Evolutionary conservation across 2,888 invertebrate species (phyloP), one percentile per base, ranked within the genome.

Genomic region (Meteorus colon): DNA sequence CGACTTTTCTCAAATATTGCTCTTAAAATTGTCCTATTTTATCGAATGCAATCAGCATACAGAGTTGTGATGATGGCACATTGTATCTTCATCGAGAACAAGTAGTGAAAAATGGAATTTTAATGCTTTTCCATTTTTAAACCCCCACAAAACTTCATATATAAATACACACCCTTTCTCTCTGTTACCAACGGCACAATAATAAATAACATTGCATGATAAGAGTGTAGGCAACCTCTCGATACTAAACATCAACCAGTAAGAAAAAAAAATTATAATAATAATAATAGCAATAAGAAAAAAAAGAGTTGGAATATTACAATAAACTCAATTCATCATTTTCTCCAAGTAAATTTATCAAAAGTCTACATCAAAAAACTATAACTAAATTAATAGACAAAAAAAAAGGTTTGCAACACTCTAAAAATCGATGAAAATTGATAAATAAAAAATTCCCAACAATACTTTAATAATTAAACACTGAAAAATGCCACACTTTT

Each of bases 61-160:
- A 4, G 2, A 19, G 55, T n/a, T 55, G 55, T 19, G 55, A n/a
- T 2, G 1, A 8, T 10, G 19, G 19, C 24, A n/a, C 48, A 48
- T 1, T 55, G 34, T 24, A 10, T 3, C 37, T 19, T 19, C 65
- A 67, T 73, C 73, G 73, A 27, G 24, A 29, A 55, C 73, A 63
- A 1, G 16, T 34, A 65, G 24, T 73, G 73, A 73, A 59, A 66
- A 73, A 73, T 73, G 73, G 73, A 73, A 73, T 73, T 73, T 73
- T 73, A 73, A 73, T 73, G 73, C 41, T 55, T 60, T 59, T 41
- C 24, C 55, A 73, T 59, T 45, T 55, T 34, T 55, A 10, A 10
- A 45, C 34, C 51, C 34, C 16, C 73, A 45, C 41, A 8, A 34
- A 41, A 41, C 41, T 41, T 12, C 41, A 41, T 41, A 41, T 41